Evolutionary conservation across 2,113 vertebrate genomes (phyloP), one percentile per base, ranked within the genome.

Genomic region (Calidris pugnax): DNA sequence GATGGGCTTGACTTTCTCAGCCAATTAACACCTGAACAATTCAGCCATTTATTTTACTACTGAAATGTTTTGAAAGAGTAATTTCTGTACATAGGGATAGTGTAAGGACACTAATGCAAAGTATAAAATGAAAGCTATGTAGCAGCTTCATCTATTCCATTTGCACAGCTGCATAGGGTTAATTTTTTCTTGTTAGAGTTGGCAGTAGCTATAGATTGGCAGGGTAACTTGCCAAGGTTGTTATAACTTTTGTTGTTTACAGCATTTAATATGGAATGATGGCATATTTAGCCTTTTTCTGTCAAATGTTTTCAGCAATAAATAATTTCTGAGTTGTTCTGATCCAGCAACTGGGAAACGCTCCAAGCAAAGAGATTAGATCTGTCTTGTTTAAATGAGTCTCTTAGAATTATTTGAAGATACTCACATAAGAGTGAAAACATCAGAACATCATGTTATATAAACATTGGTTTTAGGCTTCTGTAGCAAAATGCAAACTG

Each of bases 121-220:
- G 55, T 71, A 92, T 59, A 95, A 79, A 98, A 96, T 90, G 72
- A 90, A 94, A 97, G 95, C 39, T 77, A 72, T 94, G 69, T 89
- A 87, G 89, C 45, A 82, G 66, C 55, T 85, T 88, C 30, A 41
- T 79, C 74, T 97, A 48, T 89, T 81, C 73, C 23, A 78, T 94
- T 91, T 93, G 12, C 62, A 80, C 86, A 73, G 75, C 93, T 88
- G 94, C 90, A 87, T 66, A 87, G 50, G 7, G 22, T 91, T 93
- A 95, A 77, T 32, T 83, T 92, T 88, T 96, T 80, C 90, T 96
- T 97, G 88, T 97, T 97, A 89, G 94, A 66, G 41, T 96, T 96
- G 95, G 80, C 89, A 33, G 41, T 82, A 27, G n/a, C 12, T 28
- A 14, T 68, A 51, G 39, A 84, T 94, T 90, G 56, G 43, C 55